These are phyloP conservation scores for Orthonyx spaldingii DNA, from an alignment of 2,113 vertebrate genomes.

Conservation along the genomic window DNA sequence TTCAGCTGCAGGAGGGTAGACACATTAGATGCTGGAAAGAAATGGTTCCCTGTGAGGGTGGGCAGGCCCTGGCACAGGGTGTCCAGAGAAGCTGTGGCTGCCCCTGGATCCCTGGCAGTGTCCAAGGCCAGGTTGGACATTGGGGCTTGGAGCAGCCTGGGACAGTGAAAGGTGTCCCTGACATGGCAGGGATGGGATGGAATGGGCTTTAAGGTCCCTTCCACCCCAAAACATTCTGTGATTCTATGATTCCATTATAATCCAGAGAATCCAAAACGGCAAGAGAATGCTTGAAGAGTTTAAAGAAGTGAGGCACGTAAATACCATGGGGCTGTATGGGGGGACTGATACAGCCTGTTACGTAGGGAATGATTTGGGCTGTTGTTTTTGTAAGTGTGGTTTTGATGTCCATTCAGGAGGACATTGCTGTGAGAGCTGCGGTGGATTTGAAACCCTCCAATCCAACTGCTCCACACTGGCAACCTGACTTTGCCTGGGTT, in stretches of 20 bases:
- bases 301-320: background rate
- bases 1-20: background rate
- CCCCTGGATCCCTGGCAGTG: background rate
- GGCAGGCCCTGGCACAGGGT: background rate
- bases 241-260: background rate
- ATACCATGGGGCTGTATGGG: background rate
- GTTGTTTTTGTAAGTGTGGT: background rate
- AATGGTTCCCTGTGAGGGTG: background rate
- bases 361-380: background rate
- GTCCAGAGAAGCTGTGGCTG: background rate
- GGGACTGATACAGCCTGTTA: background rate
- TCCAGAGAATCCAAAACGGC: background rate
- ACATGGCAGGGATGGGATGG: background rate
- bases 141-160: rapidly evolving
- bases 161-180: rapidly evolving
- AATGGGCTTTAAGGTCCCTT: background rate
- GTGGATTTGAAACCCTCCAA: background rate
- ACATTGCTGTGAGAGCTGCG: background rate
- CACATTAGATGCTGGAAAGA: background rate
- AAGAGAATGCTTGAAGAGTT: background rate
- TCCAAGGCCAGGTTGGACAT: rapidly evolving
- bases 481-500: background rate
- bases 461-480: background rate
- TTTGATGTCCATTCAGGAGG: background rate
- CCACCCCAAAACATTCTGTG: background rate